Conservation (phyloP, 2,888 invertebrate species). For the Strigamia maritima region DNA sequence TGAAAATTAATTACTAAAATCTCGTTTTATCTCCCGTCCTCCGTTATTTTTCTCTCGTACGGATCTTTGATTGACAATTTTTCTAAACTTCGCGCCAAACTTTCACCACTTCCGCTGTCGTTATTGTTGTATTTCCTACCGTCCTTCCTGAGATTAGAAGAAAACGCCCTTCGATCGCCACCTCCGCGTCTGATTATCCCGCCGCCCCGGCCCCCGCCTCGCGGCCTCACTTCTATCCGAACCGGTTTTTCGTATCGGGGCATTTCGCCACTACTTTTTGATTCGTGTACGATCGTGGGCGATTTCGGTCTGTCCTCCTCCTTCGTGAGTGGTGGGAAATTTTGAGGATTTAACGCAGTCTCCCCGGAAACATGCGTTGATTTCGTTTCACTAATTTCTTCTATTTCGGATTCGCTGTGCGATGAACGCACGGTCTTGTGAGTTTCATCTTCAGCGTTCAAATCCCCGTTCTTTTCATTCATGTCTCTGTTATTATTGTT, state of each 20-base stretch:
- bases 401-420: neutral
- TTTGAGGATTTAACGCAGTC: neutral
- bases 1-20: neutral
- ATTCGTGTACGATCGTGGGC: neutral
- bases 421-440: neutral
- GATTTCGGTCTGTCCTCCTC: slow-evolving; percentile 12
- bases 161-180: slow-evolving; percentile 37
- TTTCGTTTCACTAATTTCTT: slow-evolving; percentile 45
- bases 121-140: slow-evolving; percentile 38
- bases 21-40: neutral
- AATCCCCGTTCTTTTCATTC: neutral
- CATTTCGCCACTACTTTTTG: slow-evolving; percentile 38
- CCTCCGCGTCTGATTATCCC: slow-evolving; percentile 43
- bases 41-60: neutral
- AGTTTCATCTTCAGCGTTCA: neutral
- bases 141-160: slow-evolving; percentile 37
- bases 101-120: slow-evolving; percentile 38
- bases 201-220: slow-evolving; percentile 42
- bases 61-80: slow-evolving; percentile 1
- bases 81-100: neutral
- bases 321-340: slow-evolving; percentile 34
- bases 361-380: neutral
- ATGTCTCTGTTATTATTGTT: neutral
- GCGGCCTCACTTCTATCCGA: slow-evolving; percentile 48
- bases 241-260: slow-evolving; percentile 48